Conservation (phyloP, 2,888 invertebrate species). For the Sinohyriopsis cumingii region DNA sequence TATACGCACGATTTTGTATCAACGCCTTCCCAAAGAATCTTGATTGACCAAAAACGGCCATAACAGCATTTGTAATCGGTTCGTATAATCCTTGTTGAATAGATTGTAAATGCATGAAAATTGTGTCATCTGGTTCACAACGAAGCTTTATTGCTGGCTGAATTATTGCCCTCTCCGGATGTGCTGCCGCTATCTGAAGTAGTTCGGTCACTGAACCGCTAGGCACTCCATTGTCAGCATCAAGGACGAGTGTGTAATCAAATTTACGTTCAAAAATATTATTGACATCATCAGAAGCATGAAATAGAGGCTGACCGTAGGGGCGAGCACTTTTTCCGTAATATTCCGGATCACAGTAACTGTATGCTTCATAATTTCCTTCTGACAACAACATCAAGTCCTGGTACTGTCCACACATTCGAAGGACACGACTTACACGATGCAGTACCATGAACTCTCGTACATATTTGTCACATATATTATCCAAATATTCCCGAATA, state of each 20-base stretch:
- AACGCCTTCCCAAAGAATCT: slow-evolving; percentile 63
- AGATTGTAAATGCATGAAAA: slow-evolving; percentile 62
- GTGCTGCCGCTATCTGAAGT: slow-evolving; percentile 57
- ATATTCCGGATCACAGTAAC: slow-evolving; percentile 52
- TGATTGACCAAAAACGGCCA: slow-evolving; percentile 55
- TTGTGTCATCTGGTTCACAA: slow-evolving; percentile 50
- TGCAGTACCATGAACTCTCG: slow-evolving; percentile 63
- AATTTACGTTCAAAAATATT: slow-evolving; percentile 57
- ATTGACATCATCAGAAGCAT: slow-evolving; percentile 56
- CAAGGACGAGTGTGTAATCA: no score
- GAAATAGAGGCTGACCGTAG: slow-evolving; percentile 55
- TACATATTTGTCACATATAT: slow-evolving; percentile 56
- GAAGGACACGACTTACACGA: slow-evolving; percentile 55
- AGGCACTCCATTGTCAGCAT: slow-evolving; percentile 60
- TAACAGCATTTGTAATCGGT: slow-evolving; percentile 61
- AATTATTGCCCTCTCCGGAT: slow-evolving; percentile 61
- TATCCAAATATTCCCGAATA: slow-evolving; percentile 55
- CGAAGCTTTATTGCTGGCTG: slow-evolving; percentile 62
- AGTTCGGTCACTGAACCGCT: slow-evolving; percentile 53
- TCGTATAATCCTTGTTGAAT: slow-evolving; percentile 60
- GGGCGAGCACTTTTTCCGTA: slow-evolving; percentile 55
- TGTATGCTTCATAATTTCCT: slow-evolving; percentile 56
- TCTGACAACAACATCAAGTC: slow-evolving; percentile 64
- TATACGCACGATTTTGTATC: slow-evolving; percentile 60
- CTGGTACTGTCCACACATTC: slow-evolving; percentile 66